Base-by-base conservation (phyloP, 2,888 invertebrate genomes). In the Horisme vitalbata region DNA sequence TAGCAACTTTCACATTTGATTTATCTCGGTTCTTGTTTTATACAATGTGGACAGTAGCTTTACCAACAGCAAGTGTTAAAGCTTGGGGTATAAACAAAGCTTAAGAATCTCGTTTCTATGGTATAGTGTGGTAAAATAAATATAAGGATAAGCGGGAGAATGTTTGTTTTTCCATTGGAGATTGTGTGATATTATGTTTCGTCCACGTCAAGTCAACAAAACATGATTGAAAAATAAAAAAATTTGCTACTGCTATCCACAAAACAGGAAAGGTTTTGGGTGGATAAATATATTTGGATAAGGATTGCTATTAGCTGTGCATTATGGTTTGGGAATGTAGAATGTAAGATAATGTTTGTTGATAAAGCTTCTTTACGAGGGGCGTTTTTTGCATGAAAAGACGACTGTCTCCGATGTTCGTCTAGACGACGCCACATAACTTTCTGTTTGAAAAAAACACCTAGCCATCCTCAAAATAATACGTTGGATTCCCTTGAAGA, bases 241-340 rank as follows among this genome's bases (percentile, higher is more conserved):
- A n/a, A n/a, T n/a, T n/a, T n/a, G n/a, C n/a, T n/a, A n/a, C n/a
- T n/a, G n/a, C n/a, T n/a, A n/a, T n/a, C n/a, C n/a, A n/a, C n/a
- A n/a, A n/a, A n/a, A n/a, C n/a, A n/a, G n/a, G n/a, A n/a, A n/a
- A n/a, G n/a, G n/a, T n/a, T n/a, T n/a, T n/a, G n/a, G n/a, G n/a
- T n/a, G n/a, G n/a, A n/a, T n/a, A n/a, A n/a, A n/a, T n/a, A n/a
- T n/a, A n/a, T n/a, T n/a, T n/a, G n/a, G n/a, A n/a, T 8, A 8
- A 51, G 51, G 61, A 66, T 65, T 65, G 60, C 53, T 43, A 10
- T 54, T 47, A 38, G 53, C 43, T 23, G 26, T 11, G n/a, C n/a
- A n/a, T n/a, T n/a, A n/a, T n/a, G n/a, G n/a, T 31, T 34, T 39
- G 15, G 9, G 11, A 27, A 33, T 11, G 39, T 59, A n/a, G 60